Percentiles rank a stretch among this genome's conserved stretches.
Conservation (phyloP, 2,888 invertebrate genomes). For the Drosophila engyochracea region DNA sequence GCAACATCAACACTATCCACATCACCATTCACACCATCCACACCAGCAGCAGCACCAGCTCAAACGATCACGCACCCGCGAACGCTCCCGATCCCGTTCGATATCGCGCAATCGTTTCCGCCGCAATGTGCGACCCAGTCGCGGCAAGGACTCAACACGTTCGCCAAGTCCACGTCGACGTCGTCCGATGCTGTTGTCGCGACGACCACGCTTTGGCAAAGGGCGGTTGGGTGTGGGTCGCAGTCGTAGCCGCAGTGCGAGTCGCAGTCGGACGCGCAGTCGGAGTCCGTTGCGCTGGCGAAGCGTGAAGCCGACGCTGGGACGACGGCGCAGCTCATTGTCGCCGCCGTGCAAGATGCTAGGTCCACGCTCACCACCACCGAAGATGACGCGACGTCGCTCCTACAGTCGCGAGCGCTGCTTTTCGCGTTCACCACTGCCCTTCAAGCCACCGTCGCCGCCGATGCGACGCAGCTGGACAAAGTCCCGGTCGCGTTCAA, state of each 20-base stretch:
- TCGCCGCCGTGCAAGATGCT: conserved; percentile 51
- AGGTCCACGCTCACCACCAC: conserved; percentile 75
- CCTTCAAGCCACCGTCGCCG: conserved; percentile 84
- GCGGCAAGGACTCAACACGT: conserved; percentile 51
- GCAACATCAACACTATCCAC: not conserved
- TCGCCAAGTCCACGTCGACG: conserved; percentile 67
- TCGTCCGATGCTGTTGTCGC: conserved; percentile 56
- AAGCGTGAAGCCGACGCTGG: conserved; percentile 25
- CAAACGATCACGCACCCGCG: conserved; percentile 43
- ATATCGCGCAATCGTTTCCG: conserved; percentile 53
- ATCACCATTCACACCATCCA: conserved; percentile 7
- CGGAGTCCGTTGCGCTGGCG: conserved; percentile 75
- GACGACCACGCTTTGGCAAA: conserved; percentile 59
- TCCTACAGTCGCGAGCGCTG: conserved; percentile 79
- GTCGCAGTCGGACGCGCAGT: conserved; percentile 79
- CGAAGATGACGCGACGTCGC: conserved; percentile 59
- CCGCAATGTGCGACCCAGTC: conserved; percentile 44
- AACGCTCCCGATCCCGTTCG: conserved; percentile 58
- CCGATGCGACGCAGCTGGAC: conserved; percentile 83
- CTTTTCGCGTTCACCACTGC: conserved; percentile 82
- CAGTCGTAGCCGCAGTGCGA: conserved; percentile 74
- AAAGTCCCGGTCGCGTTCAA: conserved; percentile 55
- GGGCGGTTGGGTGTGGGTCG: conserved; percentile 19
- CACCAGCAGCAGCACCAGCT: conserved; percentile 16
- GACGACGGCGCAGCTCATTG: conserved; percentile 67